Conservation (phyloP, 2,797 vertebrate species). For the Pantherophis alleghaniensis region DNA sequence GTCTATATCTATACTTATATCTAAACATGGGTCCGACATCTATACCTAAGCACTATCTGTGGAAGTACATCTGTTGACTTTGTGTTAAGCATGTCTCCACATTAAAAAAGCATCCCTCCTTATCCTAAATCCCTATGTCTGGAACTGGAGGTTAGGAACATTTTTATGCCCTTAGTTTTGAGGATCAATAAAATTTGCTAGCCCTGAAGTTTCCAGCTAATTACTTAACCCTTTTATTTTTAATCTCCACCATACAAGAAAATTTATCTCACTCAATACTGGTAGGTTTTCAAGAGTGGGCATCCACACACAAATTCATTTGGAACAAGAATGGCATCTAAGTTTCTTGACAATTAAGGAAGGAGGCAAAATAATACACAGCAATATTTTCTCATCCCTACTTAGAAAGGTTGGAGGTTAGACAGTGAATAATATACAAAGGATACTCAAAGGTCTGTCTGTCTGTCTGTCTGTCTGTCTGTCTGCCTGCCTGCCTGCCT, state of each 20-base stretch:
- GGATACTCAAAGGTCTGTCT: neutral
- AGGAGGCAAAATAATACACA: neutral
- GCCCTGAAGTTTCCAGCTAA: neutral
- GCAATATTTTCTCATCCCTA: neutral
- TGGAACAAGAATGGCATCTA: neutral
- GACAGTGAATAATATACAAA: neutral
- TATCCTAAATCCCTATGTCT: neutral
- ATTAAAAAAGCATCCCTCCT: neutral
- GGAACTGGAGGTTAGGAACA: neutral
- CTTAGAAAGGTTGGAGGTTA: neutral
- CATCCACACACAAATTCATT: neutral
- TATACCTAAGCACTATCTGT: neutral
- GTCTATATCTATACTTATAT: neutral
- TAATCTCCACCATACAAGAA: neutral
- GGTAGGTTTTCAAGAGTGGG: neutral
- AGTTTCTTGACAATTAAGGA: neutral
- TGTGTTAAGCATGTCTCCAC: neutral
- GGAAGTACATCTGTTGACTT: neutral
- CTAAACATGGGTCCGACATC: neutral
- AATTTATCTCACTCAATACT: neutral
- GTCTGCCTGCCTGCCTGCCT: no score
- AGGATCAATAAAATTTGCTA: neutral
- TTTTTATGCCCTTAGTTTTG: neutral
- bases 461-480: accelerated
- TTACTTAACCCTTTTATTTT: neutral